phyloP scores from a whole-genome alignment of 2,797 vertebrate species.

The Leptatherina wallacei region DNA sequence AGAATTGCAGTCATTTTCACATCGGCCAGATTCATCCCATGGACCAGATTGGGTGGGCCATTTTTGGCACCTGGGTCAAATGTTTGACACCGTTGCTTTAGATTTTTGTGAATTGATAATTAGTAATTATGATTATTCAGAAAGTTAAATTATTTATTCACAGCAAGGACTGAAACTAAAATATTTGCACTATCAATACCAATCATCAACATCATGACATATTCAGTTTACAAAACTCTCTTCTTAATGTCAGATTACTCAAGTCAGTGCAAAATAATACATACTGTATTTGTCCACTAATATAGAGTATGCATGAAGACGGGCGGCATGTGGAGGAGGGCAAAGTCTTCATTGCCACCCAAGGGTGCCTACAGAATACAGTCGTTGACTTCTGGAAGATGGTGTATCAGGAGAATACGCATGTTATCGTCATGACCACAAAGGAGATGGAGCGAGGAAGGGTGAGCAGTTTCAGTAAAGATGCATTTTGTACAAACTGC shows the following conservation, averaged over 20 bases:
- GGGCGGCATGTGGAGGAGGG: conserved; percentile 81
- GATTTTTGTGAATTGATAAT: too few relatives aligned
- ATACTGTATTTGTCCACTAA: background rate
- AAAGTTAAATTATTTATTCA: background rate
- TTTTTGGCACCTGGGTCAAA: too few relatives aligned
- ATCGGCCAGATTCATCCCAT: too few relatives aligned
- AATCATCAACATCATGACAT: background rate
- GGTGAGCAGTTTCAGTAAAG: conserved; percentile 73
- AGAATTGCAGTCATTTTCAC: too few relatives aligned
- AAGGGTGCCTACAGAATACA: conserved; percentile 90
- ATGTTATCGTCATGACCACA: conserved; percentile 91
- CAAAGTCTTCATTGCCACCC: conserved; percentile 90
- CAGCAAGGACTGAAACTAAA: background rate
- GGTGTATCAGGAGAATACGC: conserved; percentile 91
- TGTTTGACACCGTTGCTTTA: too few relatives aligned
- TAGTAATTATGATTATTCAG: too few relatives aligned
- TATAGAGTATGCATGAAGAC: conserved; percentile 85
- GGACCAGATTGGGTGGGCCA: too few relatives aligned
- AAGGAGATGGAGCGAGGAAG: conserved; percentile 89
- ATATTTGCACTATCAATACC: background rate
- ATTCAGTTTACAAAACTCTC: background rate
- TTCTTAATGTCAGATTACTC: background rate
- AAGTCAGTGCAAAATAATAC: background rate
- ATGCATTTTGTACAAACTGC: background rate
- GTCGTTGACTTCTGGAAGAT: conserved; percentile 91